Base-by-base conservation (phyloP, 2,888 invertebrate genomes). In the Zonitis immaculata region DNA sequence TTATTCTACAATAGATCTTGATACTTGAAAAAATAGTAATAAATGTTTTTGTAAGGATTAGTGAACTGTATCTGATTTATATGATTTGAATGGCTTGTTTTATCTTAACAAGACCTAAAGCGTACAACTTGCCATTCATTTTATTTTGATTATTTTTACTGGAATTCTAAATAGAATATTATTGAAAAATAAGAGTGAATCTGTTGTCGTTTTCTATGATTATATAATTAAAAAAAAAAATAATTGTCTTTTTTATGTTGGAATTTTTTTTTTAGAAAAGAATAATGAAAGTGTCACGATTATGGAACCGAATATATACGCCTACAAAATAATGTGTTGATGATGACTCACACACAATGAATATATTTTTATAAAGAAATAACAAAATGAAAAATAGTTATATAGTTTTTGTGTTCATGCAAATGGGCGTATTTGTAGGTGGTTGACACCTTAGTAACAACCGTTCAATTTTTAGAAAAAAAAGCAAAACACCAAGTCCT, bases 391-490 rank as follows among this genome's bases (percentile, higher is more conserved):
- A 20, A 14, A 12, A 20, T 11, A 5, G 16, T 16, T 39, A 16
- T 39, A n/a, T n/a, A n/a, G n/a, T 20, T 2, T 16, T 32, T 32
- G 1, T 12, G 30, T 32, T 51, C 30, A 20, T 44, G 47, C 47
- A 47, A 52, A 30, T 52, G 48, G 53, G 48, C 49, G 53, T 20
- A 49, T 7, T 45, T 45, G 53, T 53, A 47, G 53, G 53, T 49
- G 53, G 53, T 49, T 53, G 53, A 48, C 53, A 46, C 53, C 53
- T 53, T 53, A 46, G 53, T n/a, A 45, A 45, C 16, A 28, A 45
- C 45, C 45, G 45, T 45, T 45, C 14, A 26, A 18, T 39, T 39
- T 39, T 20, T 6, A 11, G 2, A 6, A 11, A n/a, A n/a, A n/a
- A n/a, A n/a, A n/a, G n/a, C n/a, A n/a, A n/a, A n/a, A n/a, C n/a